A percentile compares a stretch with the other conserved stretches of the same genome.
phyloP scores from a whole-genome alignment of 1,140 invertebrate genomes.

The Sinella curviseta region DNA sequence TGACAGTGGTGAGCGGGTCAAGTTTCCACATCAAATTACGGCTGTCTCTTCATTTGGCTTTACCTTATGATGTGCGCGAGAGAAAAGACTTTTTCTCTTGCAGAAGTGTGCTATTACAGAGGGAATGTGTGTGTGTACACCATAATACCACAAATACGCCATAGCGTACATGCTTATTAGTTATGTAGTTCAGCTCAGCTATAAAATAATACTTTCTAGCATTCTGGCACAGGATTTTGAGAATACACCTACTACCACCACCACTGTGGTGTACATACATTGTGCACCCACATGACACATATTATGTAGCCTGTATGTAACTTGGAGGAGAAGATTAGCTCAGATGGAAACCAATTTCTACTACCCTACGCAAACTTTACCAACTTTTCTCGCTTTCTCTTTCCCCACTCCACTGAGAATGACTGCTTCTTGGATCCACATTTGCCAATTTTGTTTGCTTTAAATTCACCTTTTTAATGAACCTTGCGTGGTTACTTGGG shows the following conservation, averaged over 20 bases:
- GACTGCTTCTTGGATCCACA: background rate
- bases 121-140: no score
- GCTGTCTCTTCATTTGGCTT: background rate
- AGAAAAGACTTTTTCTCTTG: slow-evolving; percentile 1
- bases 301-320: background rate
- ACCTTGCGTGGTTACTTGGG: slow-evolving; percentile 19
- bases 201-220: no score
- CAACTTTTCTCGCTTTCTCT: slow-evolving; percentile 3
- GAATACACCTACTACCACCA: no score
- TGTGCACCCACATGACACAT: background rate
- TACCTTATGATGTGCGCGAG: slow-evolving; percentile 8
- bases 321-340: background rate
- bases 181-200: no score
- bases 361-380: background rate
- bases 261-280: no score
- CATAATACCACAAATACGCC: no score
- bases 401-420: background rate
- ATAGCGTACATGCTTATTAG: no score
- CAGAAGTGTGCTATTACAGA: no score
- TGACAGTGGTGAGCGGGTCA: slow-evolving; percentile 3
- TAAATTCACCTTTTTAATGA: slow-evolving; percentile 26
- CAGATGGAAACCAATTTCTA: background rate
- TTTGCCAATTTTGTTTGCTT: slow-evolving; percentile 26
- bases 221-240: no score
- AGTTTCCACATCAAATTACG: slow-evolving; percentile 24